Evolutionary conservation across 1,140 invertebrate species (phyloP).

Genomic region (Hesperophylax magnus): DNA sequence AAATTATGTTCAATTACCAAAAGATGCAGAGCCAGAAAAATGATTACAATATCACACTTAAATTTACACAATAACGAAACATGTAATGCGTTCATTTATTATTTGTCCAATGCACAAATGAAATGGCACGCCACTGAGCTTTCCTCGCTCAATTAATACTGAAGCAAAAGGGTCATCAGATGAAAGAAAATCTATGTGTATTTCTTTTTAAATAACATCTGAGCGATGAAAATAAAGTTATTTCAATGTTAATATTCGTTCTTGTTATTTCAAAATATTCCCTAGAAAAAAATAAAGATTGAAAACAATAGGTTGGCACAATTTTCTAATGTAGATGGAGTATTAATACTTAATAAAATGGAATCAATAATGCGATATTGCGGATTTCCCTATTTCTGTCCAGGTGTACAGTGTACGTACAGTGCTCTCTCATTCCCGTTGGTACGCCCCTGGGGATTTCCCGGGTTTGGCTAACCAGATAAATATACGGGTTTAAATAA

Average conservation of each 20-base stretch:
- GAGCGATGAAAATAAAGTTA: too few relatives aligned
- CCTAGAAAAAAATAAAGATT: too few relatives aligned
- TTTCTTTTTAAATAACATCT: neutral
- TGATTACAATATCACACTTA: too few relatives aligned
- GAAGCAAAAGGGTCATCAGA: too few relatives aligned
- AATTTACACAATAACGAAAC: constrained; percentile 7
- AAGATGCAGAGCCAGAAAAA: too few relatives aligned
- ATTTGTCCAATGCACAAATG: neutral
- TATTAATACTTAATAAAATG: too few relatives aligned
- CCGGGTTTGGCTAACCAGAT: constrained; percentile 20
- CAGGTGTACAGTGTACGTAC: neutral
- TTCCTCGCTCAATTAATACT: neutral
- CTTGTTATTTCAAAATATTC: too few relatives aligned
- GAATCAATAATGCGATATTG: neutral
- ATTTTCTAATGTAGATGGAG: too few relatives aligned
- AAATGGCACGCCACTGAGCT: neutral
- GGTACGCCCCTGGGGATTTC: constrained; percentile 27
- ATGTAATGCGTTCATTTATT: neutral
- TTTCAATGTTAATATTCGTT: too few relatives aligned
- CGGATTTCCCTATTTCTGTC: neutral
- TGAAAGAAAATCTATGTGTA: neutral
- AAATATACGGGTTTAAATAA: constrained; percentile 18
- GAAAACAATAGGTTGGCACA: too few relatives aligned
- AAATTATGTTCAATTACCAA: too few relatives aligned
- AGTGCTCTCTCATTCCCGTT: neutral